A percentile compares a stretch with the other conserved stretches of the same genome.
Conservation (phyloP, 2,113 vertebrate genomes). For the Oryzias javanicus region DNA sequence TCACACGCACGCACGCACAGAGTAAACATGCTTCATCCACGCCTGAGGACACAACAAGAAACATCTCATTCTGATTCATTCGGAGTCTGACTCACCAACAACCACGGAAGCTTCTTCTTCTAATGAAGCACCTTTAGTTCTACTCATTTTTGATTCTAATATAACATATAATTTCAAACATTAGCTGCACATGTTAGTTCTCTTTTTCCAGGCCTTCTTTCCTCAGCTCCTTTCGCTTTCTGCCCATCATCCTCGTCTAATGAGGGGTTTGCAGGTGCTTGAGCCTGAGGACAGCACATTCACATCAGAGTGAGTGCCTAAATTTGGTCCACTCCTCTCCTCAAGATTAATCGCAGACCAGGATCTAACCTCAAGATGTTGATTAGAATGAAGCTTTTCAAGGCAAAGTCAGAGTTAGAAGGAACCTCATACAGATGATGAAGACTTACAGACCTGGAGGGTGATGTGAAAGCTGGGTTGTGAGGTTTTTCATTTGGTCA, state of each 20-base stretch:
- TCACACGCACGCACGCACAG: conserved; percentile 4
- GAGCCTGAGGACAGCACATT: conserved; percentile 26
- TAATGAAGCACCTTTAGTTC: too few species aligned
- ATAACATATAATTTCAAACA: too few species aligned
- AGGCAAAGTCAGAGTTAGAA: conserved; percentile 1
- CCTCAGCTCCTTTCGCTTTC: not conserved
- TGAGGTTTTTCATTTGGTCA: too few species aligned
- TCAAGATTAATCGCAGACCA: conserved; percentile 58
- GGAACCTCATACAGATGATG: too few species aligned
- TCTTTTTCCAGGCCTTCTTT: not conserved
- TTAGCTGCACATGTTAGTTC: not conserved
- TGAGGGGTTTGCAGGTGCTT: conserved; percentile 52
- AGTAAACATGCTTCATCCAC: conserved; percentile 1
- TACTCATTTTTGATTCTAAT: too few species aligned
- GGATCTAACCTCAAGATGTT: conserved; percentile 42
- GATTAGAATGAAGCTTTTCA: conserved; percentile 23
- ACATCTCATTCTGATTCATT: conserved; percentile 54
- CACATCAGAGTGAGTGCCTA: conserved; percentile 4
- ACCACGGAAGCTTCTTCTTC: conserved; percentile 4
- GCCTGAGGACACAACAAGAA: conserved; percentile 57
- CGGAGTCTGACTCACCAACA: conserved; percentile 37
- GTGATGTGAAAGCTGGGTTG: too few species aligned
- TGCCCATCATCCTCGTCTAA: conserved; percentile 33
- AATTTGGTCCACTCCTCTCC: conserved; percentile 3
- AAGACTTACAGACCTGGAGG: too few species aligned